A percentile compares a stretch with the other conserved stretches of the same genome.
Conservation (phyloP, 2,113 vertebrate species). For the Spermophilus dauricus region DNA sequence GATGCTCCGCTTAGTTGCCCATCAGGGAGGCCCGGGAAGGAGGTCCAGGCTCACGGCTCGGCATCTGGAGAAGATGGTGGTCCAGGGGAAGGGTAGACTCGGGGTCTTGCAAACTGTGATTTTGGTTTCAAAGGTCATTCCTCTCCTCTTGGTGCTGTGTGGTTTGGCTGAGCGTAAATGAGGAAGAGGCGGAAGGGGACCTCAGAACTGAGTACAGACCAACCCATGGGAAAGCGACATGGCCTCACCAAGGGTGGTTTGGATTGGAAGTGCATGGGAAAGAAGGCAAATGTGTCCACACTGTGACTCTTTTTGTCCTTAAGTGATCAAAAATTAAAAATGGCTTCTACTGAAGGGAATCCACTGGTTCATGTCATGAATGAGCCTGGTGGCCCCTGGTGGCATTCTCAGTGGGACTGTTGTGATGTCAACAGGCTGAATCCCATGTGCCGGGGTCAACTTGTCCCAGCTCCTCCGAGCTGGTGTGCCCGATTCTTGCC, state of each 20-base stretch:
- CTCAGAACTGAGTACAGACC: not conserved
- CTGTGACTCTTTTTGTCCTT: not conserved
- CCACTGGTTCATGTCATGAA: not conserved
- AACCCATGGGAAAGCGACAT: no score
- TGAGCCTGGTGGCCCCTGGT: not conserved
- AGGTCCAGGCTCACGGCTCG: not conserved
- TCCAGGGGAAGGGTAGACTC: not conserved
- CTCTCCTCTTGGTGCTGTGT: not conserved
- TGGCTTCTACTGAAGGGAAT: not conserved
- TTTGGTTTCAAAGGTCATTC: not conserved
- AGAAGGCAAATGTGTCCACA: not conserved
- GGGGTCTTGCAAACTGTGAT: not conserved
- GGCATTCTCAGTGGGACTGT: no score
- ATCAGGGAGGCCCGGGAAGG: not conserved
- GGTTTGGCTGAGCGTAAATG: not conserved
- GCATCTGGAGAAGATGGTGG: not conserved
- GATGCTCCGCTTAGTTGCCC: slow-evolving; percentile 27
- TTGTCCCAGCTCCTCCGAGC: not conserved
- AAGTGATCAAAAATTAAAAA: not conserved
- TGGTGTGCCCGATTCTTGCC: not conserved
- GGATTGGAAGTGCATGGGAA: not conserved
- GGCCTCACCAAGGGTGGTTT: not conserved
- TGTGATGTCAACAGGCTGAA: not conserved
- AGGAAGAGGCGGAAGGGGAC: not conserved
- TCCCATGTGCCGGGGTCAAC: not conserved